Evolutionary conservation across 2,888 invertebrate species (phyloP).

Genomic region (Hyposoter dolosus): DNA sequence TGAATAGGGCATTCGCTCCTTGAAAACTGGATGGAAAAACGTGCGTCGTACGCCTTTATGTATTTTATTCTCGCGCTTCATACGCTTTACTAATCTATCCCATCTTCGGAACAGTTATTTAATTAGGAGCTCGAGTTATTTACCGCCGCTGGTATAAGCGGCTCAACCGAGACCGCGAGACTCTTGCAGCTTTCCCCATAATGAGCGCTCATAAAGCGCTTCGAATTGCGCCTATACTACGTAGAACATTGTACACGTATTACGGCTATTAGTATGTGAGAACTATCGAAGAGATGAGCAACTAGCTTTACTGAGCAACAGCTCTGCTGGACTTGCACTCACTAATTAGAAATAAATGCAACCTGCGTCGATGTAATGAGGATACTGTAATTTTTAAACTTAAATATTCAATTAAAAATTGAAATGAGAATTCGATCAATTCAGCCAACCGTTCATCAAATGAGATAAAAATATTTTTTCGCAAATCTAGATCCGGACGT

Average conservation of each 20-base stretch:
- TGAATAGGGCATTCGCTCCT: neutral
- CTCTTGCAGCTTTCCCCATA: conserved; percentile 76
- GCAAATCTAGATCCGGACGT: neutral
- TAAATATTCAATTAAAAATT: neutral
- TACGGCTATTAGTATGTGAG: conserved; percentile 1
- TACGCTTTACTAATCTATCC: conserved; percentile 61
- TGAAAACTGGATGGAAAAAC: neutral
- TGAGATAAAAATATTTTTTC: neutral
- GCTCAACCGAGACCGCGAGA: conserved; percentile 51
- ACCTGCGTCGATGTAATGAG: neutral
- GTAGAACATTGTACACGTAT: neutral
- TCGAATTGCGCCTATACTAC: conserved; percentile 47
- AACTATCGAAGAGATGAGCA: conserved; percentile 15
- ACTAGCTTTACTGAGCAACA: conserved; percentile 5
- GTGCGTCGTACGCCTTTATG: conserved; percentile 12
- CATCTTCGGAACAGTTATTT: conserved; percentile 73
- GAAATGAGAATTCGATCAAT: neutral
- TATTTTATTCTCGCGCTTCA: neutral
- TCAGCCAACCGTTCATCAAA: neutral
- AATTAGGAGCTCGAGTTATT: conserved; percentile 75
- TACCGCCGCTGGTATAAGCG: conserved; percentile 57
- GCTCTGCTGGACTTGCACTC: neutral
- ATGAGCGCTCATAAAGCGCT: conserved; percentile 73
- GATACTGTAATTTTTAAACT: conserved; percentile 2
- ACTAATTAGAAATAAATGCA: conserved; percentile 27